Evolutionary conservation across 1,140 invertebrate species (phyloP).

Genomic region (Carposina sasakii): DNA sequence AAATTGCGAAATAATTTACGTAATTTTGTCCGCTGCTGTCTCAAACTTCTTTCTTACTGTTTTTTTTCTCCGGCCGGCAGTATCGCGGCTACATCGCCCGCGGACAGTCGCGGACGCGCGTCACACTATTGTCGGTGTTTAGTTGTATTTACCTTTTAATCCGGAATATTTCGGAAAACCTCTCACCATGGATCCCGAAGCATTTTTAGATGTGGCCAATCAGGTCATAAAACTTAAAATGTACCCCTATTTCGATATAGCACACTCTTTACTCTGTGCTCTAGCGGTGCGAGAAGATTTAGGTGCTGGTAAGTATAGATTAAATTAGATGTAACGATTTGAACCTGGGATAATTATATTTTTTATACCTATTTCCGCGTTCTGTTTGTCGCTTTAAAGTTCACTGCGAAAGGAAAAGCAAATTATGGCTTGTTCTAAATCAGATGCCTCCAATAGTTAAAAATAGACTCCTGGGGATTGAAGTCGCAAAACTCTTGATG

Average conservation of each 20-base stretch:
- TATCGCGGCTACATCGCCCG: conserved; percentile 63
- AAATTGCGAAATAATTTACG: too few species aligned
- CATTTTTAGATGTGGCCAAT: conserved; percentile 97
- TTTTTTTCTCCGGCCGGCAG: conserved; percentile 38
- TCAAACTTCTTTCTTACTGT: too few species aligned
- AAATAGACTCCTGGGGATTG: too few species aligned
- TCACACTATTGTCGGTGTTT: conserved; percentile 62
- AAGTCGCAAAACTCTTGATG: too few species aligned
- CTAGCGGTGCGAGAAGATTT: conserved; percentile 96
- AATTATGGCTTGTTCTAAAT: too few species aligned
- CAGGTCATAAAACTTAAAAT: conserved; percentile 99
- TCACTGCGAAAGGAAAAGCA: too few species aligned
- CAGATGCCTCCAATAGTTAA: too few species aligned
- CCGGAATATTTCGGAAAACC: conserved; percentile 33
- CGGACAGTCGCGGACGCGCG: conserved; percentile 54
- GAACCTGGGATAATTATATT: too few species aligned
- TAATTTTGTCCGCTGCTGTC: too few species aligned
- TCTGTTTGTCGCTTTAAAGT: too few species aligned
- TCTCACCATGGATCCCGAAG: conserved; percentile 92
- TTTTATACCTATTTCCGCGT: too few species aligned
- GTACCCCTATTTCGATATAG: conserved; percentile 99
- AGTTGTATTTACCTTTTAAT: conserved; percentile 40
- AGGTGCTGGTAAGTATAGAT: conserved; percentile 82
- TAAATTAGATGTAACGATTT: too few species aligned
- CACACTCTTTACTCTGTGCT: conserved; percentile 92